A percentile compares a stretch with the other conserved stretches of the same genome.
Conservation (phyloP, 2,113 vertebrate genomes). For the Megaleporinus macrocephalus region DNA sequence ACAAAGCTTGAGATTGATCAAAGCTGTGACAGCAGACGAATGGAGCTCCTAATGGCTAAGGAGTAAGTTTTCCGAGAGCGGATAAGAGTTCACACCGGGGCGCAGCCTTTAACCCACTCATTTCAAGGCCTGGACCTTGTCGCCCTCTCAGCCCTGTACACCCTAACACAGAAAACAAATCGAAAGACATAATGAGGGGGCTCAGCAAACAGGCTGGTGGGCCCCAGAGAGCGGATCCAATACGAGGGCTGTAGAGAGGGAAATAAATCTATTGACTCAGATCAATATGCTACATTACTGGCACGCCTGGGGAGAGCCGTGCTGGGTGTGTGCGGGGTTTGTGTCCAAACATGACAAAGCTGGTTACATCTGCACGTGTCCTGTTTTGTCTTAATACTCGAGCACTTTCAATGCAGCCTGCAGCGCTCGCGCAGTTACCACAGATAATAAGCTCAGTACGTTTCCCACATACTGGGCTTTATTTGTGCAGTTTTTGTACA, state of each 20-base stretch:
- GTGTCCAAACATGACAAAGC: constrained; percentile 43
- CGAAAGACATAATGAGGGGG: constrained; percentile 72
- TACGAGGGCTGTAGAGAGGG: constrained; percentile 56
- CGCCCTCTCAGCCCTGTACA: constrained; percentile 57
- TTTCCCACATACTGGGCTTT: too few relatives aligned
- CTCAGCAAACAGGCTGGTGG: constrained; percentile 67
- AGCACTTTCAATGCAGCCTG: not conserved
- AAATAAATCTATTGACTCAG: constrained; percentile 77
- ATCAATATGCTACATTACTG: constrained; percentile 70
- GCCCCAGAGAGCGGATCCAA: constrained; percentile 56
- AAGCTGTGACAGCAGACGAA: constrained; percentile 45
- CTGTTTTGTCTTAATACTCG: not conserved
- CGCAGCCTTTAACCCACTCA: constrained; percentile 42
- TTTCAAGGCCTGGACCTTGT: constrained; percentile 54
- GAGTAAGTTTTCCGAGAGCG: constrained; percentile 13
- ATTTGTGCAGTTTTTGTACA: too few relatives aligned
- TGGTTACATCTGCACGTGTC: constrained; percentile 40
- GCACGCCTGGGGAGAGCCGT: constrained; percentile 46
- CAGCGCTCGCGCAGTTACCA: not conserved
- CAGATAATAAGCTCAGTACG: not conserved
- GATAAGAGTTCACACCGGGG: constrained; percentile 28
- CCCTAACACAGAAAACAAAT: constrained; percentile 66
- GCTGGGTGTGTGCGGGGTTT: constrained; percentile 32
- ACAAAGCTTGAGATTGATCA: not conserved
- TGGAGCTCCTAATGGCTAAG: constrained; percentile 67